A percentile compares a stretch with the other conserved stretches of the same genome.
phyloP scores from a whole-genome alignment of 2,888 invertebrate genomes.

The Dexiosoma caninum region DNA sequence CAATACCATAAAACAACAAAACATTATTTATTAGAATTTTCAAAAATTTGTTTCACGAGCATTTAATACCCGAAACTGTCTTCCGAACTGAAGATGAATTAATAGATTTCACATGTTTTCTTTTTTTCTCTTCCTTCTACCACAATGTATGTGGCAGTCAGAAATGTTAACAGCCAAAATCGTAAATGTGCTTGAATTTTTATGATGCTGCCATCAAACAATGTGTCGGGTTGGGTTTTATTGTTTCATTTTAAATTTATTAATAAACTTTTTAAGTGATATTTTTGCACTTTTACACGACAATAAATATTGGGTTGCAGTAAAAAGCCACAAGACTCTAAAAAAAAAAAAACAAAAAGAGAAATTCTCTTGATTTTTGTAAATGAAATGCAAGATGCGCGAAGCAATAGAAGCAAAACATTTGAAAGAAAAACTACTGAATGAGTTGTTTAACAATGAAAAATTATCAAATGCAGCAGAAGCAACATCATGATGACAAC shows the following conservation, averaged over 20 bases:
- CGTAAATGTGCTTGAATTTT: not conserved
- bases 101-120: not conserved
- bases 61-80: constrained; percentile 1
- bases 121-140: not conserved
- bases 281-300: constrained; percentile 38
- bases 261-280: constrained; percentile 7
- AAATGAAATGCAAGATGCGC: constrained; percentile 38
- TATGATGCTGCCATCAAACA: not conserved
- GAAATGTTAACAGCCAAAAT: constrained; percentile 9
- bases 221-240: not conserved
- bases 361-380: constrained; percentile 50
- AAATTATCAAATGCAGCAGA: constrained; percentile 28
- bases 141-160: not conserved
- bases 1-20: constrained; percentile 16
- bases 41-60: constrained; percentile 4
- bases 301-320: constrained; percentile 1
- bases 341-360: constrained; percentile 11
- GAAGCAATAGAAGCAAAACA: not conserved
- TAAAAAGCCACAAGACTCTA: constrained; percentile 14
- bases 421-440: constrained; percentile 24
- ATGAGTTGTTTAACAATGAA: constrained; percentile 48
- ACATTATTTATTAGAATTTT: constrained; percentile 23
- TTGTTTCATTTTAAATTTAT: constrained; percentile 6
- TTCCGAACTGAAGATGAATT: not conserved
- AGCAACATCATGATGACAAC: constrained; percentile 31